Percentiles rank a stretch among this genome's conserved stretches.
Conservation (phyloP, 2,797 vertebrate genomes). For the Eleutherodactylus coqui region DNA sequence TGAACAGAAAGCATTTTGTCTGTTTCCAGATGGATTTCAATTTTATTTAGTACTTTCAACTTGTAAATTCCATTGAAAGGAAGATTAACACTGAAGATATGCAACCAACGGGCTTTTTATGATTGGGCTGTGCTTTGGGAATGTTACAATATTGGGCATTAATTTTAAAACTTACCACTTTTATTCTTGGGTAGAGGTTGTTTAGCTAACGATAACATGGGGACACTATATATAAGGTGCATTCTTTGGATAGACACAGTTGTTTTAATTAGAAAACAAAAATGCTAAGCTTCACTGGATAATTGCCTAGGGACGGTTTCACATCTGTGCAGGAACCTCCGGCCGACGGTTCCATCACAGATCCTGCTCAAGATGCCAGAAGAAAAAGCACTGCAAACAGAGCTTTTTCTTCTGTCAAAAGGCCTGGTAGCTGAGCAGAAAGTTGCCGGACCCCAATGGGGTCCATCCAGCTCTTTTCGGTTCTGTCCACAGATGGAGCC, state of each 20-base stretch:
- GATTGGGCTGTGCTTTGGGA: background rate
- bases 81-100: constrained; percentile 5
- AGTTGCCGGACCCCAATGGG: no score
- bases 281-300: background rate
- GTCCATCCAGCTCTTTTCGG: no score
- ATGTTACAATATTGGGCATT: background rate
- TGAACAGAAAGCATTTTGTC: constrained; percentile 27
- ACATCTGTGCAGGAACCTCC: no score
- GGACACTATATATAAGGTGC: background rate
- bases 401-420: no score
- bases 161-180: background rate
- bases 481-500: no score
- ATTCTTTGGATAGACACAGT: background rate
- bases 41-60: constrained; percentile 29
- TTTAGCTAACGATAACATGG: background rate
- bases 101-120: background rate
- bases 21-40: constrained; percentile 21
- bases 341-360: no score
- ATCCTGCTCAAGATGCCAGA: no score
- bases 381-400: no score
- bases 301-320: background rate
- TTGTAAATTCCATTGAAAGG: constrained; percentile 15
- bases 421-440: no score
- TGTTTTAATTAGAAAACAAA: background rate
- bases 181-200: background rate